A percentile compares a stretch with the other conserved stretches of the same genome.
These are phyloP conservation scores for Pogonognathellus flavescens DNA, from an alignment of 1,140 invertebrate species.

Conservation along the genomic window DNA sequence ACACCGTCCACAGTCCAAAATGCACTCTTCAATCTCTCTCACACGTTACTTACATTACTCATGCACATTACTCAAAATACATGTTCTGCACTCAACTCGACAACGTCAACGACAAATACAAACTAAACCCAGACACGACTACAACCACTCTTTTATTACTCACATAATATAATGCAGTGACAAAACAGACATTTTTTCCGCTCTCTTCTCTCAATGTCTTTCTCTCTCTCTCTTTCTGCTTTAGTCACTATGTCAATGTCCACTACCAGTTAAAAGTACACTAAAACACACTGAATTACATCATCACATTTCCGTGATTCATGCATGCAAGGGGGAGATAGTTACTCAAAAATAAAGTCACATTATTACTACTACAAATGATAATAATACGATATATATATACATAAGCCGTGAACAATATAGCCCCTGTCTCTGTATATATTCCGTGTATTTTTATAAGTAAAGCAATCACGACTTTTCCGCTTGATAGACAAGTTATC, in stretches of 20 bases:
- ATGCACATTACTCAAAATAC: no score
- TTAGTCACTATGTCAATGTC: conserved; percentile 1
- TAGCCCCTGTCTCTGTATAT: neutral
- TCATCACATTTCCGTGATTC: conserved; percentile 33
- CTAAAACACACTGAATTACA: neutral
- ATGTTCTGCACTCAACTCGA: no score
- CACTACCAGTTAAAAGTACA: neutral
- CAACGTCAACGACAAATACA: no score
- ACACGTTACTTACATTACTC: no score
- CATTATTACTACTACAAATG: no score
- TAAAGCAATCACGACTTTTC: conserved; percentile 1
- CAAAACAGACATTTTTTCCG: conserved; percentile 27
- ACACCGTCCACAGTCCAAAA: no score
- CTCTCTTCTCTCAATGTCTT: conserved; percentile 15
- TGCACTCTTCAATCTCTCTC: no score
- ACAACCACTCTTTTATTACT: no score
- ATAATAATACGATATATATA: no score
- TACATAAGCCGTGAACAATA: neutral
- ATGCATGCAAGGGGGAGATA: conserved; percentile 28
- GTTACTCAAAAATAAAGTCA: neutral
- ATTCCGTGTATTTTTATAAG: neutral
- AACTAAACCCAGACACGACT: no score
- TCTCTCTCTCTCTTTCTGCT: no score
- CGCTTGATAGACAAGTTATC: conserved; percentile 34
- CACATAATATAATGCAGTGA: no score